Percentiles rank a stretch among this genome's conserved stretches.
Evolutionary conservation across 2,797 vertebrate species (phyloP).

Genomic region (Chloroceryle amazona): DNA sequence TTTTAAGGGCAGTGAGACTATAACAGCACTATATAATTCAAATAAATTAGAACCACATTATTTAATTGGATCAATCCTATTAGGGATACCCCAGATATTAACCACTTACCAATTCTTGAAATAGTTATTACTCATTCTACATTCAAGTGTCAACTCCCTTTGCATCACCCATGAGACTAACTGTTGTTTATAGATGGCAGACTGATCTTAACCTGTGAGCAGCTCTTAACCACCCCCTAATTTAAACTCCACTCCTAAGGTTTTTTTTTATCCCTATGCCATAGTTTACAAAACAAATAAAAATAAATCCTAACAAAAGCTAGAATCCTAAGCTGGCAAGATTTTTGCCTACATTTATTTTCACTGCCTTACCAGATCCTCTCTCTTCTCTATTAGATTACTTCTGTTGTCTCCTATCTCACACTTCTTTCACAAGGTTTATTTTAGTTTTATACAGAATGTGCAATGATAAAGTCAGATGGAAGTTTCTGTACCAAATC

Average conservation of each 20-base stretch:
- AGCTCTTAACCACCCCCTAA: not conserved
- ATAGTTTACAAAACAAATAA: not conserved
- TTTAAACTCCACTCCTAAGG: not conserved
- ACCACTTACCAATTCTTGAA: not conserved
- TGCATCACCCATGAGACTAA: not conserved
- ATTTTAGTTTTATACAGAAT: not conserved
- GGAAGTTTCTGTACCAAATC: not conserved
- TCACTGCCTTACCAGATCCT: not conserved
- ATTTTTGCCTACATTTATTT: not conserved
- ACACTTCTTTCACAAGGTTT: not conserved
- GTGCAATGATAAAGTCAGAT: not conserved
- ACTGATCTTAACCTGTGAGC: not conserved
- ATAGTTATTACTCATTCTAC: not conserved
- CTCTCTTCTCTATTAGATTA: not conserved
- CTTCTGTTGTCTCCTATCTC: not conserved
- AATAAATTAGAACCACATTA: not conserved
- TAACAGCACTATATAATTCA: not conserved
- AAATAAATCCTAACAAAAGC: not conserved
- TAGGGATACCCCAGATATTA: not conserved
- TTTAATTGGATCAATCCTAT: not conserved
- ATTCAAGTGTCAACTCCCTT: not conserved
- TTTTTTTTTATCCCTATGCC: not conserved
- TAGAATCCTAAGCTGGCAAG: not conserved
- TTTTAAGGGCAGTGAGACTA: not conserved
- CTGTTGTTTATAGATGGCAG: not conserved